A percentile compares a stretch with the other conserved stretches of the same genome.
These are phyloP conservation scores for Drosophila mauritiana DNA, from an alignment of 1,140 invertebrate genomes.

Conservation along the genomic window DNA sequence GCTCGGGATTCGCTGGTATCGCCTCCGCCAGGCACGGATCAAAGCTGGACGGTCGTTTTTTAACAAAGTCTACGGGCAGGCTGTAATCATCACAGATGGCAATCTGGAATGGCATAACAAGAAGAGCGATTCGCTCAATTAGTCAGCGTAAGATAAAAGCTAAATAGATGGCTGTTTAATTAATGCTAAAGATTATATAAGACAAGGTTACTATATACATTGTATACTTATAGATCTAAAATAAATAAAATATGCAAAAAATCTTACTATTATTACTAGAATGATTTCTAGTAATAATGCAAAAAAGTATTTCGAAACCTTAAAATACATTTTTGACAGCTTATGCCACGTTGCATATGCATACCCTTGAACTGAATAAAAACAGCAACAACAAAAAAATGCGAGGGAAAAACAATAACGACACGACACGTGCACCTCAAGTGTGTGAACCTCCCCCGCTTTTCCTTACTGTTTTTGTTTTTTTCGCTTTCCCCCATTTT, in stretches of 20 bases:
- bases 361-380: constrained; percentile 32
- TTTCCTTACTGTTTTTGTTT: not conserved
- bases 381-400: constrained; percentile 1
- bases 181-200: constrained; percentile 52
- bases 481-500: not conserved
- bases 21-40: constrained; percentile 86
- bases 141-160: not conserved
- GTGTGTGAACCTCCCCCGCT: constrained; percentile 7
- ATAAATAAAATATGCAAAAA: not conserved
- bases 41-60: constrained; percentile 87
- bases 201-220: not conserved
- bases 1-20: constrained; percentile 84
- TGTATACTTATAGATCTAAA: not conserved
- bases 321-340: constrained; percentile 11
- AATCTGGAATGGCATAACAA: constrained; percentile 86
- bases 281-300: too few species aligned
- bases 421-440: constrained; percentile 56
- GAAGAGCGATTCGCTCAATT: constrained; percentile 12
- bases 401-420: constrained; percentile 26
- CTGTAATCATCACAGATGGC: constrained; percentile 92
- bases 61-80: constrained; percentile 91
- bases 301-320: constrained; percentile 2
- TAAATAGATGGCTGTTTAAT: not conserved
- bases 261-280: too few species aligned
- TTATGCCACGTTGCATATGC: not conserved